These are phyloP conservation scores for Ormyrus pomaceus DNA, from an alignment of 2,888 invertebrate genomes.

Conservation along the genomic window DNA sequence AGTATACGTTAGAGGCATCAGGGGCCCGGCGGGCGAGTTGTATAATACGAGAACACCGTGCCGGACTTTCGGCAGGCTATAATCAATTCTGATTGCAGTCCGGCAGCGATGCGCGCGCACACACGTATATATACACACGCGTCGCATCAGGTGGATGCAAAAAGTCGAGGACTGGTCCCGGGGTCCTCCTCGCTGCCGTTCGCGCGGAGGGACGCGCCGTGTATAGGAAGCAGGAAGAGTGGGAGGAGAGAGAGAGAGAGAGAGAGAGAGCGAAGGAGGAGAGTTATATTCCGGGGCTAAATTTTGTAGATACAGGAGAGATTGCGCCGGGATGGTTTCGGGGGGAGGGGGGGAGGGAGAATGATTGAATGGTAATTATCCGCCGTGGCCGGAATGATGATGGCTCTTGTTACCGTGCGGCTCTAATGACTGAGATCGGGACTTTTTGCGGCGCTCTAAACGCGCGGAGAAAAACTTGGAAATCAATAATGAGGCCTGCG, in stretches of 20 bases:
- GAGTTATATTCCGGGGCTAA: constrained; percentile 36
- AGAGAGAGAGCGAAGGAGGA: constrained; percentile 65
- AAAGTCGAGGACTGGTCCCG: constrained; percentile 1
- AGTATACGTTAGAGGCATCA: background rate
- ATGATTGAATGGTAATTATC: constrained; percentile 46
- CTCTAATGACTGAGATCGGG: constrained; percentile 16
- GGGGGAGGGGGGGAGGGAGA: background rate
- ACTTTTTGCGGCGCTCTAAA: background rate
- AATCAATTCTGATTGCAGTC: constrained; percentile 60
- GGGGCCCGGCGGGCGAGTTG: constrained; percentile 67
- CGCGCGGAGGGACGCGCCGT: background rate
- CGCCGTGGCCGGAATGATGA: constrained; percentile 1
- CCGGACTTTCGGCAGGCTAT: constrained; percentile 71
- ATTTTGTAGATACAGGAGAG: constrained; percentile 25
- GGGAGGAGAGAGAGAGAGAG: constrained; percentile 70
- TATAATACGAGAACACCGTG: constrained; percentile 70
- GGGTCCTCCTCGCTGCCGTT: constrained; percentile 11
- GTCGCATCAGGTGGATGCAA: background rate
- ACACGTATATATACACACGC: background rate
- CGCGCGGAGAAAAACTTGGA: background rate
- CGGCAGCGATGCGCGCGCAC: constrained; percentile 59
- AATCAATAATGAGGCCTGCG: constrained; percentile 18
- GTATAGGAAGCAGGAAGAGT: constrained; percentile 50
- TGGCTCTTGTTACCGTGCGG: constrained; percentile 26
- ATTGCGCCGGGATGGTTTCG: constrained; percentile 10